phyloP scores from a whole-genome alignment of 2,113 vertebrate species.

The Mustela lutreola region DNA sequence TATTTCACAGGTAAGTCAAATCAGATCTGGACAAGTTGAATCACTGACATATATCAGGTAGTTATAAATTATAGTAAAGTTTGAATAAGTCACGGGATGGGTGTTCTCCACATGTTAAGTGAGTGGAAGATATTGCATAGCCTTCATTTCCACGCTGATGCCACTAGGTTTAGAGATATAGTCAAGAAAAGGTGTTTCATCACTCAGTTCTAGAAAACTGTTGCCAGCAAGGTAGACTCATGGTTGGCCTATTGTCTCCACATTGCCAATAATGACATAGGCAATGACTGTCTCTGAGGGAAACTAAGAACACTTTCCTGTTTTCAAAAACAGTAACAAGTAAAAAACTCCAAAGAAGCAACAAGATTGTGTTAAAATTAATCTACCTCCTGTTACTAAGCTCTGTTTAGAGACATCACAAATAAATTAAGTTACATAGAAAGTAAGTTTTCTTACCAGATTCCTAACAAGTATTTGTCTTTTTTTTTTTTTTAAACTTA shows the following conservation, averaged over 20 bases:
- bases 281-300: background rate
- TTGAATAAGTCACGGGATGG: background rate
- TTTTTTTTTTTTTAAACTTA: background rate
- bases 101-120: background rate
- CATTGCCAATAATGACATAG: background rate
- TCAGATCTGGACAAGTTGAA: background rate
- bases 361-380: background rate
- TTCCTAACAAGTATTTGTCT: background rate
- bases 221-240: background rate
- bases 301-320: background rate
- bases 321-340: background rate
- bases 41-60: background rate
- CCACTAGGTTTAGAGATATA: background rate
- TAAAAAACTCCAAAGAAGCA: slow-evolving; percentile 15
- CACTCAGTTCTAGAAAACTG: background rate
- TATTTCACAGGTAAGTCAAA: background rate
- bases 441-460: background rate
- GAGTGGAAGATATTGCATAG: background rate
- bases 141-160: background rate
- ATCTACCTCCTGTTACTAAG: background rate
- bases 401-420: background rate
- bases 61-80: background rate
- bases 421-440: background rate
- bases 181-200: background rate
- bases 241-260: background rate